A percentile compares a stretch with the other conserved stretches of the same genome.
These are phyloP conservation scores for Odontomachus brunneus DNA, from an alignment of 1,140 invertebrate genomes.

Conservation along the genomic window DNA sequence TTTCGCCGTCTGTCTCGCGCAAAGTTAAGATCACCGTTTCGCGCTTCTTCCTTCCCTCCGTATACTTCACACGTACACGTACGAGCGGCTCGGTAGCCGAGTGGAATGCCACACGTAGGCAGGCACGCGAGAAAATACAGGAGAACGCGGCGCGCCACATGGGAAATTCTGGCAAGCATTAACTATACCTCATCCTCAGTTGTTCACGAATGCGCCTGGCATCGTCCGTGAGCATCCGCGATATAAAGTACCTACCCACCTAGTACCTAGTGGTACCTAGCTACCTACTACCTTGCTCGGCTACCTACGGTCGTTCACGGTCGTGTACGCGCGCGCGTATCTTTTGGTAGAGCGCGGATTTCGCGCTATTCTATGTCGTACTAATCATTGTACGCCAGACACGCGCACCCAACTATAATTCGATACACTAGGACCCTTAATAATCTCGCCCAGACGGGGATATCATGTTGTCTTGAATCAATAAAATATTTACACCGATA, in stretches of 20 bases:
- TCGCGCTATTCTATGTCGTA: slow-evolving; percentile 24
- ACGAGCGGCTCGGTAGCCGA: background rate
- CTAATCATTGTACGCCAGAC: slow-evolving; percentile 45
- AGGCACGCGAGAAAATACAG: slow-evolving; percentile 61
- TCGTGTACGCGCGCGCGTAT: slow-evolving; percentile 15
- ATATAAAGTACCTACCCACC: slow-evolving; percentile 59
- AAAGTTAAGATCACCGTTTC: slow-evolving; percentile 40
- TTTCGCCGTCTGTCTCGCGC: background rate
- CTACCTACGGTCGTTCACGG: background rate
- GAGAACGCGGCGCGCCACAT: slow-evolving; percentile 62
- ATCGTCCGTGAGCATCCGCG: slow-evolving; percentile 57
- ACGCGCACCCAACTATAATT: slow-evolving; percentile 44
- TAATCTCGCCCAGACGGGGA: slow-evolving; percentile 8
- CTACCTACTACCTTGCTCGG: too few species aligned
- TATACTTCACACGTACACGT: slow-evolving; percentile 33
- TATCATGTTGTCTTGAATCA: too few species aligned
- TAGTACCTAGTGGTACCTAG: slow-evolving; percentile 5
- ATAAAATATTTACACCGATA: too few species aligned
- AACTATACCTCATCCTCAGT: slow-evolving; percentile 63
- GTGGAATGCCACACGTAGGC: slow-evolving; percentile 56
- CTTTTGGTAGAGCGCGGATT: background rate
- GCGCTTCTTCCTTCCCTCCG: slow-evolving; percentile 25
- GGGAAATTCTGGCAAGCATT: slow-evolving; percentile 68
- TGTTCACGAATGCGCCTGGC: slow-evolving; percentile 63
- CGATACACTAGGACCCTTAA: slow-evolving; percentile 50